Conservation (phyloP, 2,888 invertebrate species). For the Enchytraeus crypticus region DNA sequence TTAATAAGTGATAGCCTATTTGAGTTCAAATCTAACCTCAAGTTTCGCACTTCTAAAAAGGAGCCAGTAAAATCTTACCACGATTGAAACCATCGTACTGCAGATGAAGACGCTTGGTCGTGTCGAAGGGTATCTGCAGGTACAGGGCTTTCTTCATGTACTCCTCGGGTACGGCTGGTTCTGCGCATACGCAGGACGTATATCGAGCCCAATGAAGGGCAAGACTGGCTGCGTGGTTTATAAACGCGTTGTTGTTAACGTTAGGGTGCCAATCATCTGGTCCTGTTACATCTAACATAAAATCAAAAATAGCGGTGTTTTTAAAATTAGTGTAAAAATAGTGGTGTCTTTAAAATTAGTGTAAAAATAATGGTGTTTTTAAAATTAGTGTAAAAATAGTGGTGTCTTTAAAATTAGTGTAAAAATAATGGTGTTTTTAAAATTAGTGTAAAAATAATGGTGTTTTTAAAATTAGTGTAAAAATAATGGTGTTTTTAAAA, state of each 20-base stretch:
- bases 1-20: no score
- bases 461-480: no score
- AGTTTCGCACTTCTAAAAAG: neutral
- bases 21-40: no score
- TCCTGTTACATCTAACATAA: slow-evolving; percentile 25
- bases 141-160: slow-evolving; percentile 27
- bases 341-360: no score
- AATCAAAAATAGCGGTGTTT: neutral
- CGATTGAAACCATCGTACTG: slow-evolving; percentile 24
- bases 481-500: no score
- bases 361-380: no score
- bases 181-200: slow-evolving; percentile 22
- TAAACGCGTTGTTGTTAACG: slow-evolving; percentile 28
- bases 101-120: slow-evolving; percentile 24
- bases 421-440: no score
- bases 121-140: slow-evolving; percentile 27
- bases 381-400: no score
- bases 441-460: no score
- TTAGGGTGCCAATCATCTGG: slow-evolving; percentile 28
- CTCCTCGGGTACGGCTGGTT: slow-evolving; percentile 27
- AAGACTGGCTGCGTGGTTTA: slow-evolving; percentile 23
- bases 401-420: no score
- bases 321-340: neutral
- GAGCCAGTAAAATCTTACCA: neutral
- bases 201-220: slow-evolving; percentile 30